Base-by-base conservation (phyloP, 2,888 invertebrate genomes). In the Himalopsyche japonica region DNA sequence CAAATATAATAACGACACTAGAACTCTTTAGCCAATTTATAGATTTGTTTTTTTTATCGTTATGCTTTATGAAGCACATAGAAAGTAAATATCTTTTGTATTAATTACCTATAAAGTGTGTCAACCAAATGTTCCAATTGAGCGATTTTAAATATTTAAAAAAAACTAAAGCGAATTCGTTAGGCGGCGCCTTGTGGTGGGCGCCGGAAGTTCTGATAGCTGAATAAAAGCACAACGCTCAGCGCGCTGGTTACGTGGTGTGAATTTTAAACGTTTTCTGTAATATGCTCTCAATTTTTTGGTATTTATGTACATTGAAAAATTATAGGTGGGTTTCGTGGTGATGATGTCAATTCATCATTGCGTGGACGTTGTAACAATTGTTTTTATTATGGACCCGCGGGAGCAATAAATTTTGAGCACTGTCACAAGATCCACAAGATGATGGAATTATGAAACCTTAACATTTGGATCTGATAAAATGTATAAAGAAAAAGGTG, bases 131-230 rank as follows among this genome's bases (percentile, higher is more conserved):
- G 70, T 70, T 70, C 27, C 70, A 27, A 24, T 24, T 24, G 70
- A 70, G n/a, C 15, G 70, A 70, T 70, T 70, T 27, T 76, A 89
- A 90, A 92, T 91, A 91, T 91, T 8, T 37, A 91, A 90, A 92
- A 90, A 43, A 43, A 91, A 91, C 91, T 91, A 90, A 91, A 90
- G 88, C 85, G 79, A 27, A n/a, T 48, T 27, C 30, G 70, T 70
- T 70, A 70, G 57, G 80, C 77, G 79, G 76, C 80, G 76, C 83
- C 37, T 77, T 57, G 78, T 80, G 80, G 84, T 84, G 84, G 84
- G 84, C 84, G 84, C 70, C 82, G 84, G 84, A 82, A 80, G 80
- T 37, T 76, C 30, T 6, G 79, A 27, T 27, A 70, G 70, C 27
- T 27, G 70, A 5, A 70, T 15, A 70, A 70, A 70, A 70, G 70